Percentiles rank a stretch among this genome's conserved stretches.
phyloP scores from a whole-genome alignment of 2,797 vertebrate species.

The Pseudochirops cupreus region DNA sequence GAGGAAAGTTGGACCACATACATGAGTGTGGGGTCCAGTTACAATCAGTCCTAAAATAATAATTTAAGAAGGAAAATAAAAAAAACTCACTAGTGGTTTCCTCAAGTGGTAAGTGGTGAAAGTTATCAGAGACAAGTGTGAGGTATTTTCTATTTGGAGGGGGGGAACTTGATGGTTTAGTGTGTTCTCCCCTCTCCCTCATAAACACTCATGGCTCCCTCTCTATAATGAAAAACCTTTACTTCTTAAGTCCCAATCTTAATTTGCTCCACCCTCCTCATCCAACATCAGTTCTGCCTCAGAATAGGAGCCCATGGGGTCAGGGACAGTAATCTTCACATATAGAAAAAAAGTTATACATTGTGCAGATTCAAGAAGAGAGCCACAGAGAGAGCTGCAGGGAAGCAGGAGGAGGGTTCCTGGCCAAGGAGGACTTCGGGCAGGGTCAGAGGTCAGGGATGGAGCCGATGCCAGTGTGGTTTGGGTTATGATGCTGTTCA shows the following conservation, averaged over 20 bases:
- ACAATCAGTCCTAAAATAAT: background rate
- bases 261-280: background rate
- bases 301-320: background rate
- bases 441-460: background rate
- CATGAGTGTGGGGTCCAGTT: background rate
- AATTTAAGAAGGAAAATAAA: background rate
- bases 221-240: conserved; percentile 24
- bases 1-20: background rate
- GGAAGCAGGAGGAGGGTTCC: background rate
- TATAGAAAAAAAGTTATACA: background rate
- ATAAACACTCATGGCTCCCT: background rate
- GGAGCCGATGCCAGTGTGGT: background rate
- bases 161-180: background rate
- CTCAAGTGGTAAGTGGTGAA: background rate
- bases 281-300: background rate
- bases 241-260: background rate
- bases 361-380: background rate
- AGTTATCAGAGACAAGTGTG: background rate
- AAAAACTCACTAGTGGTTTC: background rate
- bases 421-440: background rate
- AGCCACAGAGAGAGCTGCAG: background rate
- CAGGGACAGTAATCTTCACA: background rate
- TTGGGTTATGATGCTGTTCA: background rate
- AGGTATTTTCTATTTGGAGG: background rate
- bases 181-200: too few relatives aligned